Base-by-base conservation (phyloP, 2,113 vertebrate genomes). In the Mugil cephalus region DNA sequence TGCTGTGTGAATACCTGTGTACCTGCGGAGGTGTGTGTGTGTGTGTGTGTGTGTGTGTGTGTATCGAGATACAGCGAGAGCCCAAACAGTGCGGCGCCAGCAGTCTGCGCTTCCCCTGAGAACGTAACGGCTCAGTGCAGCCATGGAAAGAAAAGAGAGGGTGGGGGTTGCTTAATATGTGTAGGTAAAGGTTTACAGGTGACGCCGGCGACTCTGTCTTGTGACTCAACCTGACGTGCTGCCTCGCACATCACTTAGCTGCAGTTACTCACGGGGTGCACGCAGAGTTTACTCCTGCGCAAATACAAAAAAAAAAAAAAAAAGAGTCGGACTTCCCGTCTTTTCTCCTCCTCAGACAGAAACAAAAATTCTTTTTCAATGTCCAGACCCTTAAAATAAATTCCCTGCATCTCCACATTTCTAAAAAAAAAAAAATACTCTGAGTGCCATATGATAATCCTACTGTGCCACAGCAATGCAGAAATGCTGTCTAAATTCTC, bases 71-170 rank as follows among this genome's bases (percentile, higher is more conserved):
- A 75, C 62, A 78, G 63, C 62, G 38, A 80, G 82, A 90, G 87
- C 84, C 83, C 89, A 92, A 91, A 90, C 90, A 93, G 55, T 10
- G 67, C 66, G 68, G 91, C 95, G 95, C 93, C 94, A 95, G 93
- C 83, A 89, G 81, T 94, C 93, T 94, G 94, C 88, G 92, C 91
- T 93, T 93, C 93, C 91, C 91, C 86, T 93, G 92, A 93, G 91
- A 93, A 93, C 87, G 91, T 93, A 94, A 95, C 93, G 93, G 93
- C 92, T 94, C 89, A 94, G 92, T 91, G 93, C 80, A 84, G 87
- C 84, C 24, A 30, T 76, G 81, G 87, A 91, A 87, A 85, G 84
- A 86, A 78, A 84, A 61, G 77, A 61, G 40, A 15, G 38, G 13
- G 17, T 36, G 47, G 46, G 58, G 61, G 53, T 55, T 74, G 86